A percentile compares a stretch with the other conserved stretches of the same genome.
Conservation (phyloP, 2,888 invertebrate genomes). For the Drosophila colorata region DNA sequence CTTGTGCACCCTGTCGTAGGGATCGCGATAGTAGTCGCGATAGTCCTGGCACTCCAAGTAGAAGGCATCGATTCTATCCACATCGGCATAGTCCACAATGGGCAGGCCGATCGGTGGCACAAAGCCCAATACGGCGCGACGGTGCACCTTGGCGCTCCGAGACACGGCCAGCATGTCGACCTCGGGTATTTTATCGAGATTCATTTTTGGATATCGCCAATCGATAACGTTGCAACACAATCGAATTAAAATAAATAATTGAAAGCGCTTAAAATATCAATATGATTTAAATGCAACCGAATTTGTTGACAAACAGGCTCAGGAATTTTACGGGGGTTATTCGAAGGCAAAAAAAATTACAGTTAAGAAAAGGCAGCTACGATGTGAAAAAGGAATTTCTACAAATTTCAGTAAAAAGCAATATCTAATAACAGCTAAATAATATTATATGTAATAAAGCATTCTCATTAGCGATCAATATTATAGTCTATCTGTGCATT, state of each 20-base stretch:
- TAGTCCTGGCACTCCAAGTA: slow-evolving; percentile 80
- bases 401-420: too few species aligned
- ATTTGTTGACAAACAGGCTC: background rate
- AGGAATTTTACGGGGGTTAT: too few species aligned
- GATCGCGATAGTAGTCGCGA: slow-evolving; percentile 82
- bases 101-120: slow-evolving; percentile 76
- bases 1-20: slow-evolving; percentile 67
- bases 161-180: slow-evolving; percentile 36
- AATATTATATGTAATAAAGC: too few species aligned
- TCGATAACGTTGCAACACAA: background rate
- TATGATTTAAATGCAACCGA: background rate
- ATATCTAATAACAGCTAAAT: too few species aligned
- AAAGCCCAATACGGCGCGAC: slow-evolving; percentile 71
- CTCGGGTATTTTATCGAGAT: slow-evolving; percentile 31
- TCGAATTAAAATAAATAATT: background rate
- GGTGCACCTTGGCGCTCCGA: slow-evolving; percentile 45
- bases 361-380: slow-evolving; percentile 2
- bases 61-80: slow-evolving; percentile 74
- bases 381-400: background rate
- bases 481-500: too few species aligned
- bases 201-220: slow-evolving; percentile 13
- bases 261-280: background rate
- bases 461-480: too few species aligned
- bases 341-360: background rate
- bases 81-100: slow-evolving; percentile 74